These are phyloP conservation scores for Gila orcuttii DNA, from an alignment of 2,113 vertebrate species.

Conservation along the genomic window DNA sequence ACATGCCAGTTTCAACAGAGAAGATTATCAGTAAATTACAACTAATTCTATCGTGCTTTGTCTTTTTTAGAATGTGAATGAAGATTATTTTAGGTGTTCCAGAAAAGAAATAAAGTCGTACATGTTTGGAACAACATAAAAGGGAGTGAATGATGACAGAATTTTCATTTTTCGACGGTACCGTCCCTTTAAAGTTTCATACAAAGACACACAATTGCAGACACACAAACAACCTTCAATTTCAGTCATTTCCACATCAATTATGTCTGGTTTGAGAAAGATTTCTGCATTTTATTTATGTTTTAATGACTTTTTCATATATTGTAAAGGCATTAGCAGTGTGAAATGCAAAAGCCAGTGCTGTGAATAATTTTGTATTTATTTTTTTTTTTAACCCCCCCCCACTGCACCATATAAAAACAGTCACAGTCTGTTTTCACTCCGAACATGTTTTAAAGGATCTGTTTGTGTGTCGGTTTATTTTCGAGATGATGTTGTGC, in stretches of 20 bases:
- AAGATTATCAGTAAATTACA: neutral
- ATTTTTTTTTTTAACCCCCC: neutral
- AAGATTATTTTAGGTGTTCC: neutral
- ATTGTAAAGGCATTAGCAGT: neutral
- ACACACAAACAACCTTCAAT: neutral
- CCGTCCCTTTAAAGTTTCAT: neutral
- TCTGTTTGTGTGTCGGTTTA: neutral
- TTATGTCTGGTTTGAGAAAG: neutral
- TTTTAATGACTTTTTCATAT: neutral
- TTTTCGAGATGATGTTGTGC: neutral
- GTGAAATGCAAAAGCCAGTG: slow-evolving; percentile 3
- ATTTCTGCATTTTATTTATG: neutral
- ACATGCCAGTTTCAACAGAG: neutral
- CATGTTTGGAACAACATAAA: neutral
- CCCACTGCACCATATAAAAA: neutral
- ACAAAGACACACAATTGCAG: neutral
- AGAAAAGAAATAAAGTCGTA: neutral
- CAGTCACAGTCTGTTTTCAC: neutral
- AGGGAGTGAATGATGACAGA: neutral
- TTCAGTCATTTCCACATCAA: neutral
- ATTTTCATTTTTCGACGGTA: neutral
- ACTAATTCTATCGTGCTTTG: neutral
- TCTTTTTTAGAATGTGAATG: neutral
- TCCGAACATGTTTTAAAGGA: neutral
- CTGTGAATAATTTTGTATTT: slow-evolving; percentile 15